These are phyloP conservation scores for Spilarctia lutea DNA, from an alignment of 2,888 invertebrate genomes.

Conservation along the genomic window DNA sequence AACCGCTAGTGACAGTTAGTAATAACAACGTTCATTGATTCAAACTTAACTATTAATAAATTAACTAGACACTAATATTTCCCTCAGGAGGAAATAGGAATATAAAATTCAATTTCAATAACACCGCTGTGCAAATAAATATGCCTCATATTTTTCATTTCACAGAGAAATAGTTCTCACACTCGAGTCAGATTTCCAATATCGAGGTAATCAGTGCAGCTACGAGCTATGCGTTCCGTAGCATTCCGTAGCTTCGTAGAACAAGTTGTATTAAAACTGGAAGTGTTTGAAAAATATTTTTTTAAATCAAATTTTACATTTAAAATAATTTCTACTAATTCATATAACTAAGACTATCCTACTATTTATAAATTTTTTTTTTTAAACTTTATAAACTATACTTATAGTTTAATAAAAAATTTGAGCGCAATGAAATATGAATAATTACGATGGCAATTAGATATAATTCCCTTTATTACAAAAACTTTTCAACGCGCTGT, in stretches of 20 bases:
- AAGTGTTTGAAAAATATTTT: neutral
- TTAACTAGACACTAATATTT: neutral
- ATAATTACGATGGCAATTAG: neutral
- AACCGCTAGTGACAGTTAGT: too few relatives aligned
- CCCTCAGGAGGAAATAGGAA: neutral
- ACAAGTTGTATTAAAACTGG: neutral
- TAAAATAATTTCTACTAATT: too few relatives aligned
- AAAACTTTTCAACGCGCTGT: neutral
- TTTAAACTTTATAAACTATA: too few relatives aligned
- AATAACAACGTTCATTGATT: neutral
- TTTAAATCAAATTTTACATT: neutral
- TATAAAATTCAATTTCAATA: constrained; percentile 31
- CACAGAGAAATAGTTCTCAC: constrained; percentile 39
- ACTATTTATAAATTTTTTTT: too few relatives aligned
- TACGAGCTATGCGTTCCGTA: constrained; percentile 33
- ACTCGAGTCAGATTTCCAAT: constrained; percentile 35
- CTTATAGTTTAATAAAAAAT: too few relatives aligned
- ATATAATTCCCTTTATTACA: neutral
- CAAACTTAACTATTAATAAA: neutral
- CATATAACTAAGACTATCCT: too few relatives aligned
- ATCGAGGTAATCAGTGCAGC: constrained; percentile 38
- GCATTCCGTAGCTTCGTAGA: constrained; percentile 39
- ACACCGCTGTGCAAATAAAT: constrained; percentile 31
- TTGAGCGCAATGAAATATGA: too few relatives aligned
- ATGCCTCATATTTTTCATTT: constrained; percentile 35